Evolutionary conservation across 2,888 invertebrate species (phyloP), one percentile per base, ranked within the genome.

Genomic region (Actias luna): DNA sequence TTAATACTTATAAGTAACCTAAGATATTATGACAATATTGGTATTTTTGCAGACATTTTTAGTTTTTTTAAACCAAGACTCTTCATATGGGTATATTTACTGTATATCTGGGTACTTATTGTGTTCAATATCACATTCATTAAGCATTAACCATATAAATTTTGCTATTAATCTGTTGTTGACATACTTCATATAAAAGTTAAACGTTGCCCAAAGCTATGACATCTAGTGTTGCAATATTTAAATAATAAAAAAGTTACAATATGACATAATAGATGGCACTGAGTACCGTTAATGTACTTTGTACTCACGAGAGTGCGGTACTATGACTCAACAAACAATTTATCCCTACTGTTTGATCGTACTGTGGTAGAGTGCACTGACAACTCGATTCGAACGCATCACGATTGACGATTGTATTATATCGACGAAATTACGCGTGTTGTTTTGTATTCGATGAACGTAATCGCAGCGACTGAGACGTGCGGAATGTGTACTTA

Each of bases 381-480:
- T 39, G 63, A 64, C 77, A 72, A 76, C 67, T 75, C 75, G 76
- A 72, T 69, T 57, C 29, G 35, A 25, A 68, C 70, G 61, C 62
- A 69, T 68, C 39, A 39, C 67, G 63, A 66, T 65, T 65, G 68
- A 71, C 65, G 65, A 50, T 50, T 29, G 63, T 60, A 58, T 58
- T 65, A 63, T 66, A 62, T 64, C 67, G 67, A 60, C 64, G 63
- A 60, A 63, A 62, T 60, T 59, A 59, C 63, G 68, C 69, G 69
- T 70, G 70, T 60, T 78, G 76, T 86, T 91, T 89, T 85, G 90
- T 91, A 92, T 92, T 90, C 89, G 74, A 73, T 67, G 77, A 82
- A 78, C 87, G 88, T 89, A 87, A 83, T 76, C 79, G 82, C 69
- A 69, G 68, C 73, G 75, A 84, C 82, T 16, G 71, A 87, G 89